Conservation (phyloP, 2,113 vertebrate species). For the Gymnobelideus leadbeateri region DNA sequence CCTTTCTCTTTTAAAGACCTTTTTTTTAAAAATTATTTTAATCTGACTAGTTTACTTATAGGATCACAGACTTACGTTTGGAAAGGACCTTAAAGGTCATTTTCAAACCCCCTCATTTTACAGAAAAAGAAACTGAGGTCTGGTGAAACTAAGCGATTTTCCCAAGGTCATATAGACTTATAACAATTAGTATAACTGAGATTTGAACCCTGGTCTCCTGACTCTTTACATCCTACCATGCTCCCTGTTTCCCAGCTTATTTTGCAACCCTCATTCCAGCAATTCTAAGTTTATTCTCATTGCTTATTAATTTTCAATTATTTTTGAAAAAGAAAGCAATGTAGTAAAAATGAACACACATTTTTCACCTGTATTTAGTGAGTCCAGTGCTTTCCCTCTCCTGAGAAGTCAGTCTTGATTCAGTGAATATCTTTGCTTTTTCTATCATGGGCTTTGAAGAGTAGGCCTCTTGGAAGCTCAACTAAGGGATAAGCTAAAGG, state of each 20-base stretch:
- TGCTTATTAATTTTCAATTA: not conserved
- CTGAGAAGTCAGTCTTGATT: slow-evolving; percentile 17
- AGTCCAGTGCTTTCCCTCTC: slow-evolving; percentile 39
- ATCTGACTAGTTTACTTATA: not conserved
- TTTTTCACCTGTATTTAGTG: slow-evolving; percentile 34
- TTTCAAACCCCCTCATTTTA: not conserved
- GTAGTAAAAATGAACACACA: not conserved
- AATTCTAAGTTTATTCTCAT: not conserved
- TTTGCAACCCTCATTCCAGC: not conserved
- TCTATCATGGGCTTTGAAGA: not conserved
- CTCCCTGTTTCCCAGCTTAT: not conserved
- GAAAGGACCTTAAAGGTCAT: not conserved
- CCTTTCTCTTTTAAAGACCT: not conserved
- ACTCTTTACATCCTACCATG: accelerated
- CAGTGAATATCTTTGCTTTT: not conserved
- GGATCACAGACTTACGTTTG: not conserved
- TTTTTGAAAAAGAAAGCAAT: slow-evolving; percentile 39
- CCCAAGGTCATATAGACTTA: not conserved
- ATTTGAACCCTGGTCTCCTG: not conserved
- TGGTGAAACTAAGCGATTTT: not conserved
- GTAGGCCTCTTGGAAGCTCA: not conserved
- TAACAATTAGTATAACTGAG: not conserved
- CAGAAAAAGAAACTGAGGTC: not conserved
- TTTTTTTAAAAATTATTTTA: not conserved
- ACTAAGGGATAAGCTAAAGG: not conserved